phyloP scores from a whole-genome alignment of 2,797 vertebrate species.

The Manis crassicaudata region DNA sequence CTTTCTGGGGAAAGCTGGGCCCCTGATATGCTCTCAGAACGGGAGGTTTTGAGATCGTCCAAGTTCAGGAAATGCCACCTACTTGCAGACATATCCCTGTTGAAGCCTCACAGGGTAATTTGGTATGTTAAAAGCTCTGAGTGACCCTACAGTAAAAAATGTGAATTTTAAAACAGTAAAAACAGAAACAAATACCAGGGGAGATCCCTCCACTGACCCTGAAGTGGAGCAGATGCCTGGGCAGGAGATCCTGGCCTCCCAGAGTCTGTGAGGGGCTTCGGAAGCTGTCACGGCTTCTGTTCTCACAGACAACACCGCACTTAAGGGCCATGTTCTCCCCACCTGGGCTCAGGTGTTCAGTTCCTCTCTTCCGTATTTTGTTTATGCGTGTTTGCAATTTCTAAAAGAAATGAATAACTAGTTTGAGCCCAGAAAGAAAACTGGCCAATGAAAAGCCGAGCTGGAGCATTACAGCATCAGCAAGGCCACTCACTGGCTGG shows the following conservation, averaged over 20 bases:
- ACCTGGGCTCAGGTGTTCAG: not conserved
- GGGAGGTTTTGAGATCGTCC: not conserved
- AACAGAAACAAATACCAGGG: not conserved
- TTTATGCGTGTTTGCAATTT: conserved; percentile 49
- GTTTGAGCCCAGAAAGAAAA: not conserved
- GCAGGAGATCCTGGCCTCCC: no score
- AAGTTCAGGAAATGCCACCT: not conserved
- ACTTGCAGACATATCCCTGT: not conserved
- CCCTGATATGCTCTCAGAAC: not conserved
- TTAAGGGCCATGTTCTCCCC: not conserved
- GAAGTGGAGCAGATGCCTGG: not conserved
- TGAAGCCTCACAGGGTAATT: not conserved
- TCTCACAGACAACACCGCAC: not conserved
- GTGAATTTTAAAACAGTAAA: not conserved
- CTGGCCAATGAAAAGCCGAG: conserved; percentile 61
- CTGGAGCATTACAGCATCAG: conserved; percentile 69
- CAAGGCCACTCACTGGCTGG: conserved; percentile 51
- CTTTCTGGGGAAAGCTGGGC: not conserved
- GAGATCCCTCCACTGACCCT: not conserved
- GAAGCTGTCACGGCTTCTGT: no score
- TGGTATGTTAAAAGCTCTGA: not conserved
- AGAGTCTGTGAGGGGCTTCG: accelerated
- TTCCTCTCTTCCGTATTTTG: not conserved
- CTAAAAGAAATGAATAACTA: not conserved
- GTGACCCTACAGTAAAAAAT: not conserved